These are phyloP conservation scores for Anodontia alba DNA, from an alignment of 2,888 invertebrate genomes.

Conservation along the genomic window DNA sequence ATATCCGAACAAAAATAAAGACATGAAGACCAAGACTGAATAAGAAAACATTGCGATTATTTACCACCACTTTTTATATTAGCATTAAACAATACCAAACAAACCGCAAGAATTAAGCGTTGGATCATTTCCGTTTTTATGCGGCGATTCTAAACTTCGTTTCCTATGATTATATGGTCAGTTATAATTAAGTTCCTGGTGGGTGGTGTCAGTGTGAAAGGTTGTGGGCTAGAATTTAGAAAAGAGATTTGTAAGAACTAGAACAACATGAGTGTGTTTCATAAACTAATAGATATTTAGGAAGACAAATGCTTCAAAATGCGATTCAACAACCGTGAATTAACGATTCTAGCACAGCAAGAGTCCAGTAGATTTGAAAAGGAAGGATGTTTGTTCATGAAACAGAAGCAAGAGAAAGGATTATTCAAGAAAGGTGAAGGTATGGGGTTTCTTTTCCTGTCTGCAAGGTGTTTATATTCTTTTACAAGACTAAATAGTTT, in stretches of 20 bases:
- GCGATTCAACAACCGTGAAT: slow-evolving; percentile 96
- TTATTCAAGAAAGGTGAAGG: slow-evolving; percentile 96
- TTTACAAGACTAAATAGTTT: too few species aligned
- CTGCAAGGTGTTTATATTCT: background rate
- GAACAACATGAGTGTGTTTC: background rate
- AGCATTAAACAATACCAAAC: background rate
- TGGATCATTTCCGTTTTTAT: background rate
- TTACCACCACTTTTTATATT: background rate
- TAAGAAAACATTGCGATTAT: background rate
- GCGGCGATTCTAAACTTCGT: background rate
- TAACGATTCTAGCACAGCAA: slow-evolving; percentile 93
- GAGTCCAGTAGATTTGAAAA: slow-evolving; percentile 95
- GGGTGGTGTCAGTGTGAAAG: background rate
- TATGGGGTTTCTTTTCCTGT: too few species aligned
- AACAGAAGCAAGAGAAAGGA: slow-evolving; percentile 92
- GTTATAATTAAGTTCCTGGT: background rate
- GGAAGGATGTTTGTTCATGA: slow-evolving; percentile 94
- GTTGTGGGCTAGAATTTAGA: background rate
- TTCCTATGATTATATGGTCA: background rate
- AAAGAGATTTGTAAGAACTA: background rate
- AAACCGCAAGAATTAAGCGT: background rate
- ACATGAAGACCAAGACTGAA: background rate
- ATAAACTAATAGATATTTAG: too few species aligned
- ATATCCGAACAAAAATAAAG: background rate
- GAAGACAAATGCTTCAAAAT: slow-evolving; percentile 87